Conservation (phyloP, 2,888 invertebrate genomes). For the Thecocarcelia acutangulata region DNA sequence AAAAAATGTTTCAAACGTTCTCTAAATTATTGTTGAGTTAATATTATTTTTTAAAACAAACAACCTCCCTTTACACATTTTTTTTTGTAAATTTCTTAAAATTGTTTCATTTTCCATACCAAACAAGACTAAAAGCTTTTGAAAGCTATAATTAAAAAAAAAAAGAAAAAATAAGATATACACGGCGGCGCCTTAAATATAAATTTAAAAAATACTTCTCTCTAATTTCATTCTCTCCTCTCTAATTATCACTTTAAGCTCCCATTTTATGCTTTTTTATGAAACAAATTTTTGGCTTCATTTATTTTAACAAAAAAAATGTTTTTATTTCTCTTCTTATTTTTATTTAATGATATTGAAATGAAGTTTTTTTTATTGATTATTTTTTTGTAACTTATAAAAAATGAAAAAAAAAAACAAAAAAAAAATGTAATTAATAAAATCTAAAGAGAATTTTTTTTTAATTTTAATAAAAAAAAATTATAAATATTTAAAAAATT, state of each 20-base stretch:
- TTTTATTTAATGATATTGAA: slow-evolving; percentile 67
- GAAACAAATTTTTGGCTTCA: slow-evolving; percentile 64
- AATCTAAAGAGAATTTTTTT: slow-evolving; percentile 53
- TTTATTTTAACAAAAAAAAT: slow-evolving; percentile 60
- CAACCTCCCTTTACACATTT: slow-evolving; percentile 29
- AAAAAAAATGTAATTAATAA: slow-evolving; percentile 68
- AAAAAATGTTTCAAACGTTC: slow-evolving; percentile 60
- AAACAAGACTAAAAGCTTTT: slow-evolving; percentile 68
- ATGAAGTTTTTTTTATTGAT: slow-evolving; percentile 68
- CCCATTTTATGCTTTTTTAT: slow-evolving; percentile 53
- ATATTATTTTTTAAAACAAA: slow-evolving; percentile 58
- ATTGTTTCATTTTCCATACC: slow-evolving; percentile 48
- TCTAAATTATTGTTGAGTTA: slow-evolving; percentile 67
- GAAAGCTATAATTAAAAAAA: slow-evolving; percentile 61
- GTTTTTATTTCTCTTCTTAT: slow-evolving; percentile 59
- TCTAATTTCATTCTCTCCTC: slow-evolving; percentile 27
- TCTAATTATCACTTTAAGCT: slow-evolving; percentile 54
- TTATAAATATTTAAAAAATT: slow-evolving; percentile 41
- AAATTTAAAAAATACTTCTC: slow-evolving; percentile 60
- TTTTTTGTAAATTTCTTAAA: slow-evolving; percentile 39
- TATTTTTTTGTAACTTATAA: slow-evolving; percentile 70
- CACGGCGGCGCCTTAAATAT: slow-evolving; percentile 70
- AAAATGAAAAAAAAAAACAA: slow-evolving; percentile 57
- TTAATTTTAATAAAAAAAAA: slow-evolving; percentile 55
- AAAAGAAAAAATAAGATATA: slow-evolving; percentile 51